Conservation (phyloP, 2,113 vertebrate species). For the Eulacestoma nigropectus region DNA sequence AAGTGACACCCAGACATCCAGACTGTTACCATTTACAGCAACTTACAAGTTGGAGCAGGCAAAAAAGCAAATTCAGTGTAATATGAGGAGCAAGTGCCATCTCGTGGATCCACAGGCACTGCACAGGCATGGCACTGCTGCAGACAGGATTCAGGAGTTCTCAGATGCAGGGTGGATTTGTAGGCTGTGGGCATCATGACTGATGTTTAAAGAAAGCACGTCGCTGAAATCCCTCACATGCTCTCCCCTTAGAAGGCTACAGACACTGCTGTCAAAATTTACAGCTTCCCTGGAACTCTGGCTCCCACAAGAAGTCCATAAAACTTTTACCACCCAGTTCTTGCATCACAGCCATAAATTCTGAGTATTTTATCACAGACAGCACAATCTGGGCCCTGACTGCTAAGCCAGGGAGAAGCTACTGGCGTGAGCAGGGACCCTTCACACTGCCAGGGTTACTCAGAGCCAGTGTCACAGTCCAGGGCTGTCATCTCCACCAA, state of each 20-base stretch:
- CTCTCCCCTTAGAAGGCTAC: background rate
- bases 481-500: background rate
- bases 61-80: background rate
- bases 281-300: background rate
- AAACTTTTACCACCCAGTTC: background rate
- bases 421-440: accelerated
- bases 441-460: accelerated
- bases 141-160: accelerated
- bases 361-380: background rate
- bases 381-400: background rate
- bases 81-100: background rate
- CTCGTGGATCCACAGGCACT: background rate
- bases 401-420: background rate
- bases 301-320: background rate
- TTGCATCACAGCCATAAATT: background rate
- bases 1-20: background rate
- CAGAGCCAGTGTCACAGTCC: accelerated
- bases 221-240: background rate
- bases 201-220: background rate
- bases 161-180: background rate
- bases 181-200: background rate
- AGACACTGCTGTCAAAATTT: background rate
- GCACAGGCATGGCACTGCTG: background rate
- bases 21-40: background rate
- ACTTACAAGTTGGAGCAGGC: background rate